Evolutionary conservation across 2,888 invertebrate genomes (phyloP), one percentile per base, ranked within the genome.

Genomic region (Heliconius hortense): DNA sequence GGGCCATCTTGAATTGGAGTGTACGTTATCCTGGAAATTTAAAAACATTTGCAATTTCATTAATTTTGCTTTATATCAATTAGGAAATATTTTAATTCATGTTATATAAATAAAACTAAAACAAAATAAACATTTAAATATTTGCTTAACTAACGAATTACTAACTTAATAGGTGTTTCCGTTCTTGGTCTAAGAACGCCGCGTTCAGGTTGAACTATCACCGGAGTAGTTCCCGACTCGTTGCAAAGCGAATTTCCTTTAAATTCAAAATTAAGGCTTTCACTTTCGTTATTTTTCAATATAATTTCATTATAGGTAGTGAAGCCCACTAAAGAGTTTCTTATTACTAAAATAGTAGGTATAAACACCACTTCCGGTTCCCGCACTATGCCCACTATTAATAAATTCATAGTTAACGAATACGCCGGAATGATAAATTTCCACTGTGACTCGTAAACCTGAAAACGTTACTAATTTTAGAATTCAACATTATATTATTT

Each of bases 401-500:
- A 84, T 83, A 97, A 94, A 77, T 93, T 87, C 72, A 94, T 94
- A 43, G 89, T 87, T 70, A 96, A 87, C 79, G 94, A 89, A 84
- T 95, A 93, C 73, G 93, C 89, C 4, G 95, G 95, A 81, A 96
- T 95, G 26, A 87, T 83, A 82, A 96, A 96, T 80, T 91, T 94
- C 95, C 96, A 96, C 83, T 95, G 95, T 0, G 95, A 95, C 87
- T 96, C 96, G 78, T 95, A 95, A 4, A 94, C 89, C 85, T 93
- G 78, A 73, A 80, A 80, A 80, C 73, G 21, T 43, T 39, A 43
- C 18, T 39, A 24, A 39, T 21, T 18, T 35, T 15, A 35, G 7
- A 8, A 35, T 39, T 71, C 0, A 18, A 60, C n/a, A 4, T 43
- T 48, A 64, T n/a, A 43, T 15, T 15, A 15, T 43, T 43, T 43